phyloP scores from a whole-genome alignment of 2,888 invertebrate genomes.

The Pammene aurita region DNA sequence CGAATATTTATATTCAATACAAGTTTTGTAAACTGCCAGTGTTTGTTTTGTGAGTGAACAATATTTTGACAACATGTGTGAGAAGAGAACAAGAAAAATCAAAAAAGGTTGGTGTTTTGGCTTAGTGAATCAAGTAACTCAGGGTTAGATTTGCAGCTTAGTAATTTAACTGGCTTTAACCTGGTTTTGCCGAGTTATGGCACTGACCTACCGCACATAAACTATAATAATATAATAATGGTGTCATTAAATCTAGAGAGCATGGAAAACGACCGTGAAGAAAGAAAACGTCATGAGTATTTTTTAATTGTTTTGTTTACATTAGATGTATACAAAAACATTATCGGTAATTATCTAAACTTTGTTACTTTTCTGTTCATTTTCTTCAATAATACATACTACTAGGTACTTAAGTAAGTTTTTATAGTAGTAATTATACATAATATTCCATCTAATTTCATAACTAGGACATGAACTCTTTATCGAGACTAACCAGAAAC shows the following conservation, averaged over 20 bases:
- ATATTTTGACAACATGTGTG: constrained; percentile 32
- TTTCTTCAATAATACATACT: no score
- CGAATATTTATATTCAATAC: constrained; percentile 16
- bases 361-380: neutral
- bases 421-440: no score
- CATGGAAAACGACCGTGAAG: neutral
- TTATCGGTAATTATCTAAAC: no score
- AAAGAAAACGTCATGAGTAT: no score
- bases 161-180: constrained; percentile 2
- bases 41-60: constrained; percentile 45
- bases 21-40: constrained; percentile 46
- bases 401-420: no score
- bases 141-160: neutral
- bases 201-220: constrained; percentile 27
- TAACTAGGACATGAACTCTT: neutral
- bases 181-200: constrained; percentile 12
- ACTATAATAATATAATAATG: neutral
- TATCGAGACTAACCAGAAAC: neutral
- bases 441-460: no score
- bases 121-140: neutral
- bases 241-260: neutral
- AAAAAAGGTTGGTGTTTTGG: constrained; percentile 35
- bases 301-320: neutral
- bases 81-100: constrained; percentile 34
- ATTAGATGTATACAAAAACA: neutral